Evolutionary conservation across 92 coral and sea anemone genomes (phyloP).

Genomic region (Galaxea fascicularis): DNA sequence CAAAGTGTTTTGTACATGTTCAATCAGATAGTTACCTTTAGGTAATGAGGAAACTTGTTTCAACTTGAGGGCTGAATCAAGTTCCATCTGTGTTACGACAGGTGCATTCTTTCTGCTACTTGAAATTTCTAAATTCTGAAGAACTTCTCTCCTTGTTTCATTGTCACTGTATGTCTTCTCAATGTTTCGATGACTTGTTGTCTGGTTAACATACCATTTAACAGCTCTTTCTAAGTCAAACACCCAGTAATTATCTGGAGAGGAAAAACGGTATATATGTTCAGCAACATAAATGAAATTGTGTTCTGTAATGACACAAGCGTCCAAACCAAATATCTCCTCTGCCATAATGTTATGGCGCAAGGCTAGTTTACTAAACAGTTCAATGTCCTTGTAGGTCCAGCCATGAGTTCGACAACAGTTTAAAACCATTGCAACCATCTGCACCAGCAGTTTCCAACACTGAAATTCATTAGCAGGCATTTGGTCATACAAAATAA

Average conservation of each 20-base stretch:
- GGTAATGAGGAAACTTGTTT: conserved; percentile 56
- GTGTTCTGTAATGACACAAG: conserved; percentile 70
- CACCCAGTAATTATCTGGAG: conserved; percentile 71
- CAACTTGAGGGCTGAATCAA: conserved; percentile 45
- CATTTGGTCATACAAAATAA: conserved; percentile 54
- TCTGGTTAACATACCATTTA: conserved; percentile 64
- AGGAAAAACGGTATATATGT: conserved; percentile 54
- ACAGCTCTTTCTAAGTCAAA: conserved; percentile 74
- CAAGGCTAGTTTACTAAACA: conserved; percentile 61
- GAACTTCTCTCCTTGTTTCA: conserved; percentile 65
- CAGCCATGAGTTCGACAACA: conserved; percentile 51
- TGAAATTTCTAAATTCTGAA: too few relatives aligned
- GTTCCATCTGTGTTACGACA: conserved; percentile 47
- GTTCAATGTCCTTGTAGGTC: conserved; percentile 53
- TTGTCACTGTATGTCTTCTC: conserved; percentile 64
- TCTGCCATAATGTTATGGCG: conserved; percentile 63
- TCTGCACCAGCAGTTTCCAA: conserved; percentile 59
- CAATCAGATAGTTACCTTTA: conserved; percentile 43
- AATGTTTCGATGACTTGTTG: conserved; percentile 54
- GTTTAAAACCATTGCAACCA: conserved; percentile 64
- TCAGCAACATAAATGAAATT: conserved; percentile 70
- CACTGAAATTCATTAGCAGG: conserved; percentile 57
- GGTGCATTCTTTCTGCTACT: conserved; percentile 42
- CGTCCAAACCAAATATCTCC: conserved; percentile 55
- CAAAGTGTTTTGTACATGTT: conserved; percentile 23